Percentiles rank a stretch among this genome's conserved stretches.
These are phyloP conservation scores for Dugesia japonica DNA, from an alignment of 2,888 invertebrate species.

Conservation along the genomic window DNA sequence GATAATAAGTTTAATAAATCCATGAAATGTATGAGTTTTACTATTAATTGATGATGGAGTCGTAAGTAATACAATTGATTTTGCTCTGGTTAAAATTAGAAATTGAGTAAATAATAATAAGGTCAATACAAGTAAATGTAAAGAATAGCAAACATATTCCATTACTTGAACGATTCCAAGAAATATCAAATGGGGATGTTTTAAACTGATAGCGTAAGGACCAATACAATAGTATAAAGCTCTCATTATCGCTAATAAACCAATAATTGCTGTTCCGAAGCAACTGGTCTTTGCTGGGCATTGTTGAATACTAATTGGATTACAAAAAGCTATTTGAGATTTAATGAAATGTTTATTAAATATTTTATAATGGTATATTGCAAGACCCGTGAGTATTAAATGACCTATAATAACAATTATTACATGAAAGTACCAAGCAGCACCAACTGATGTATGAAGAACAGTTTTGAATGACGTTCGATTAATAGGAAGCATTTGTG, in stretches of 20 bases:
- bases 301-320: not conserved
- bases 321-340: not conserved
- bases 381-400: not conserved
- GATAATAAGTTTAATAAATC: not conserved
- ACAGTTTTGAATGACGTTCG: not conserved
- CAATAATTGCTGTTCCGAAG: not conserved
- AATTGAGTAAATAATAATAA: not conserved
- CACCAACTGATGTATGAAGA: not conserved
- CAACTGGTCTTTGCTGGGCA: conserved; percentile 4
- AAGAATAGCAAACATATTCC: not conserved
- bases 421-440: conserved; percentile 14
- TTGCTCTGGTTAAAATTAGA: not conserved
- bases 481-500: not conserved
- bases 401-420: not conserved
- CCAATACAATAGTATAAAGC: not conserved
- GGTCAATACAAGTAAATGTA: not conserved
- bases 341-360: not conserved
- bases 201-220: not conserved
- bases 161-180: not conserved
- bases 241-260: not conserved
- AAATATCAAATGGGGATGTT: not conserved
- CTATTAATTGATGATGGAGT: not conserved
- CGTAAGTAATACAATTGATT: not conserved
- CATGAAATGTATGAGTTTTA: not conserved
- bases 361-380: not conserved